Base-by-base conservation (phyloP, 2,797 vertebrate species). In the Coendou prehensilis region DNA sequence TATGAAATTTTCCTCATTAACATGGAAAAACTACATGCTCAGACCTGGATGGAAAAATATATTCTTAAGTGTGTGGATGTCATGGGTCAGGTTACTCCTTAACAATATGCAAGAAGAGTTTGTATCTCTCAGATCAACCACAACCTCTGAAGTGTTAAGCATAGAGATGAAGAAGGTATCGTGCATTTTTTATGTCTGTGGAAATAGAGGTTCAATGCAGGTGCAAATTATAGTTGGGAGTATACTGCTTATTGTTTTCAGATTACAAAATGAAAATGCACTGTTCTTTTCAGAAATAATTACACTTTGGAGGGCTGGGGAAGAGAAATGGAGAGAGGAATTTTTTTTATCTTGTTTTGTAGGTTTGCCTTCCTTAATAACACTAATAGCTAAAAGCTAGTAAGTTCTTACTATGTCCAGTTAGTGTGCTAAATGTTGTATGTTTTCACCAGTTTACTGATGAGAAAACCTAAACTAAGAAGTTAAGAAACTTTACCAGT, bases 1-100 rank as follows among this genome's bases (percentile, higher is more conserved):
- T 79, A 93, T 81, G 9, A 75, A 73, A 81, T 94, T 93, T 94
- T 85, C 59, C 30, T 50, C 45, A 82, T 94, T 76, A 52, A 85
- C 85, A 82, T 18, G 81, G 37, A 75, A 88, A 88, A 79, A 54
- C 18, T 23, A 76, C 76, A 59, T 93, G 87, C 47, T 96, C 54
- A 86, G 37, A 84, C 9, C 20, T 56, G 79, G 26, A 94, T 30
- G 78, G 41, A 87, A 97, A 85, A 81, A 59, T 91, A 76, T 88
- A 87, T 90, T 86, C n/a, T 61, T 61, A 9, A 26, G 6, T 26
- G 26, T 61, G 59, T 61, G 59, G 59, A 61, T 7, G 20, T 61
- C 59, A 61, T 61, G 59, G 5, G 59, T 61, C 59, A 61, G 59
- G 59, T 61, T 61, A 59, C 14, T 23, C 57, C 26, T 61, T 61